Base-by-base conservation (phyloP, 2,113 vertebrate genomes). In the Acrocephalus arundinaceus region DNA sequence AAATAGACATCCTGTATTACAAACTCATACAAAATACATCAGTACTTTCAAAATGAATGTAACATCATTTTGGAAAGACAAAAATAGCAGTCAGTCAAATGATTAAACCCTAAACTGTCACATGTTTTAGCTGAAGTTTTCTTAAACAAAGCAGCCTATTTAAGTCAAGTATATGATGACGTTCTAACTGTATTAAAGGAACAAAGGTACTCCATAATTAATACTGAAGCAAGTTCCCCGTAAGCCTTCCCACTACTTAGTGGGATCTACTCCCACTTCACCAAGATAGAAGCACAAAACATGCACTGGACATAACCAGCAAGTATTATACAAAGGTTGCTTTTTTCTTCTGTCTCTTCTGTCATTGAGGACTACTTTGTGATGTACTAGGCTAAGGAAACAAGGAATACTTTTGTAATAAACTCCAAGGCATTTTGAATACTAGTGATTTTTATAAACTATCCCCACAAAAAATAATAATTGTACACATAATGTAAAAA, bases 1-100 rank as follows among this genome's bases (percentile, higher is more conserved):
- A 95, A 96, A 96, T 79, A 87, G 79, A 66, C 19, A 66, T 9
- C 31, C 43, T 41, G 18, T 45, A 58, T 89, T 28, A 72, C 33
- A 43, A 77, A 63, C 49, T 94, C 87, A 85, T 89, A 71, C 10
- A 96, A 96, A 90, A 96, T 91, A 76, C 67, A 85, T 85, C 59
- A 89, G 35, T 87, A 52, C 21, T 39, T 90, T 94, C 55, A 90
- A 77, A 90, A 93, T 78, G 66, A 92, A 90, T 63, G 33, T 49
- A 57, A 55, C 17, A 24, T 68, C 19, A 79, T 78, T 93, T 91
- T 61, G 11, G 28, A 80, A 90, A 71, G 68, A 83, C 24, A 72
- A 81, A 90, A 96, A 89, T 55, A 97, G 68, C 35, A 84, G 31
- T 15, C 33, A 83, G 49, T 55, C 67, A 80, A 66, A 37, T 67